Evolutionary conservation across 2,888 invertebrate genomes (phyloP), one percentile per base, ranked within the genome.

Genomic region (Galerucella nymphaeae): DNA sequence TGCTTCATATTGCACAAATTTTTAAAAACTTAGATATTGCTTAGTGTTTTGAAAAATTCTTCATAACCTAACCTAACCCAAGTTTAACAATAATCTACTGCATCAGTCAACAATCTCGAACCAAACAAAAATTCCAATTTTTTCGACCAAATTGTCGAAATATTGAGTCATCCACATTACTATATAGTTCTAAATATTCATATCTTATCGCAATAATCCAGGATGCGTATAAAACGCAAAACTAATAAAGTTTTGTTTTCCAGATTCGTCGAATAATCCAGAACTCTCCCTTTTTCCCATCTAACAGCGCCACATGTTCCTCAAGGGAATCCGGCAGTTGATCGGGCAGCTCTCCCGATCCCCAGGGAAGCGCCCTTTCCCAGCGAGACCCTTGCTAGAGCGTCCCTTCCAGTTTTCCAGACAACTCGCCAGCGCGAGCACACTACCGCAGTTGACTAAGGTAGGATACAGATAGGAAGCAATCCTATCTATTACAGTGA

Each of bases 391-490:
- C 48, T 73, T 42, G 61, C 16, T n/a, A 18, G 23, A 41, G 59
- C 64, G 18, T 11, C 68, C 45, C 66, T 42, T 66, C 38, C 64
- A 66, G 20, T 66, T 66, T 68, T 38, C 48, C 68, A 75, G 75
- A 74, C 72, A 70, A 62, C 70, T 76, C 23, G 72, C 74, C 41
- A 71, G 75, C 66, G 72, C 73, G 20, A 68, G 74, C 66, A 70
- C 76, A 48, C 73, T 83, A 66, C 83, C 83, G 53, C 80, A 81
- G 76, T 79, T 83, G 48, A 83, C 83, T 42, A 83, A 83, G 81
- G 83, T 83, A 82, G 76, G 78, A 76, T 74, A 75, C 62, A 65
- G 58, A 66, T 73, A 41, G 38, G 41, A 50, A 23, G 41, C 14
- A 14, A 41, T 18, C 10, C n/a, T 14, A 58, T 58, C 30, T 13